phyloP scores from a whole-genome alignment of 2,797 vertebrate genomes.

The Alca torda region DNA sequence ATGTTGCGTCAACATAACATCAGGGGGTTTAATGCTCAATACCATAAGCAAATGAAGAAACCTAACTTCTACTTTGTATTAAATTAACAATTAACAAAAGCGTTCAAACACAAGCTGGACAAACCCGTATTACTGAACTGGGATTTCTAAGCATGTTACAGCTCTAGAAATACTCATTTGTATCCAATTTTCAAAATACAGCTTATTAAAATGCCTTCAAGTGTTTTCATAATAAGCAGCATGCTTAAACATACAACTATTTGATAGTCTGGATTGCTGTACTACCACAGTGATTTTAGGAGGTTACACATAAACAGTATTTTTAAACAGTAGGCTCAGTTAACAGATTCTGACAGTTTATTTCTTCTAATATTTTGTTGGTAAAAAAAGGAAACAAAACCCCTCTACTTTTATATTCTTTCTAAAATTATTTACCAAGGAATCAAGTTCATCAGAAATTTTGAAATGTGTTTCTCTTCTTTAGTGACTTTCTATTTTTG shows the following conservation, averaged over 20 bases:
- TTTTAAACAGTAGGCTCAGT: background rate
- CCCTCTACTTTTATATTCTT: background rate
- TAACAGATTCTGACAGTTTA: background rate
- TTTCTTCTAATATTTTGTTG: background rate
- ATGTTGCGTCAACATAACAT: background rate
- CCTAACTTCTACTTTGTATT: background rate
- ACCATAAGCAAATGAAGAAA: background rate
- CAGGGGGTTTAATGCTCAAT: background rate
- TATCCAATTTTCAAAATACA: conserved; percentile 8
- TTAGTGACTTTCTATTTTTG: background rate
- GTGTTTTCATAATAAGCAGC: background rate
- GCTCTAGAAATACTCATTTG: background rate
- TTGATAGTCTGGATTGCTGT: background rate
- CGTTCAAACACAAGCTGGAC: background rate
- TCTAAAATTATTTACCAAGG: background rate
- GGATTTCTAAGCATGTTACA: background rate
- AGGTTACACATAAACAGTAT: background rate
- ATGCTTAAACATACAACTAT: background rate
- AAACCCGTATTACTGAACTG: background rate
- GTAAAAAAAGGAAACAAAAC: background rate
- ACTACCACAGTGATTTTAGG: background rate
- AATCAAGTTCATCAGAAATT: background rate
- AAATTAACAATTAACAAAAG: background rate
- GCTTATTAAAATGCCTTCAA: conserved; percentile 37
- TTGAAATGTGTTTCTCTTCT: background rate